A percentile compares a stretch with the other conserved stretches of the same genome.
These are phyloP conservation scores for Leptestheria dahalacensis DNA, from an alignment of 1,140 invertebrate genomes.

Conservation along the genomic window DNA sequence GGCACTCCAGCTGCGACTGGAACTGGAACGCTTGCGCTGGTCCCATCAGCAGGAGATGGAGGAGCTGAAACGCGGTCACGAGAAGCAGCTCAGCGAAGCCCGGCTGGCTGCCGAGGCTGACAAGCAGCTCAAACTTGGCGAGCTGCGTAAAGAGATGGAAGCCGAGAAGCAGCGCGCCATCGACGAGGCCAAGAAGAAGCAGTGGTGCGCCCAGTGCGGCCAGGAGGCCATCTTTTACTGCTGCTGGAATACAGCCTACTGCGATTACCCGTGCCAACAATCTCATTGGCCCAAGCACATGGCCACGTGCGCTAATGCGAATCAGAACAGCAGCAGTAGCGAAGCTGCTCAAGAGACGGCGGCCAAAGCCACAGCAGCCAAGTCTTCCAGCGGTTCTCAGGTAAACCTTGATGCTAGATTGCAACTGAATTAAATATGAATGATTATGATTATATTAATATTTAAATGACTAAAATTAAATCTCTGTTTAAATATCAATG, in stretches of 20 bases:
- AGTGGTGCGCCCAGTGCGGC: slow-evolving; percentile 74
- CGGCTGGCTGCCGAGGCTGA: slow-evolving; percentile 31
- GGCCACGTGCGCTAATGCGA: slow-evolving; percentile 31
- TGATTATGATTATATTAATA: too few species aligned
- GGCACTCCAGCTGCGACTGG: slow-evolving; percentile 38
- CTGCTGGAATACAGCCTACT: slow-evolving; percentile 90
- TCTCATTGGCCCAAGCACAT: slow-evolving; percentile 37
- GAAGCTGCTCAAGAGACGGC: neutral
- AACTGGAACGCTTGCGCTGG: slow-evolving; percentile 48
- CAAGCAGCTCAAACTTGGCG: slow-evolving; percentile 39
- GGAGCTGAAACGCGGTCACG: slow-evolving; percentile 40
- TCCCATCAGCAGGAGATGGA: slow-evolving; percentile 42
- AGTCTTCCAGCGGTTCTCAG: neutral
- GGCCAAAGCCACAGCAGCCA: neutral
- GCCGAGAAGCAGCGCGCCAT: slow-evolving; percentile 46
- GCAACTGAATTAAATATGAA: too few species aligned
- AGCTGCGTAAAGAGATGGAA: slow-evolving; percentile 41
- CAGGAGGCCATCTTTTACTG: slow-evolving; percentile 81
- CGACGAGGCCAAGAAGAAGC: slow-evolving; percentile 60
- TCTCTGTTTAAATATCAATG: too few species aligned
- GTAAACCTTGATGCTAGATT: neutral
- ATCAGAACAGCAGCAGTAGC: slow-evolving; percentile 10
- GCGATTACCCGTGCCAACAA: slow-evolving; percentile 59
- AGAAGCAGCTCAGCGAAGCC: slow-evolving; percentile 33
- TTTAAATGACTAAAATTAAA: too few species aligned